Base-by-base conservation (phyloP, 2,888 invertebrate genomes). In the Drosophila barbarae region DNA sequence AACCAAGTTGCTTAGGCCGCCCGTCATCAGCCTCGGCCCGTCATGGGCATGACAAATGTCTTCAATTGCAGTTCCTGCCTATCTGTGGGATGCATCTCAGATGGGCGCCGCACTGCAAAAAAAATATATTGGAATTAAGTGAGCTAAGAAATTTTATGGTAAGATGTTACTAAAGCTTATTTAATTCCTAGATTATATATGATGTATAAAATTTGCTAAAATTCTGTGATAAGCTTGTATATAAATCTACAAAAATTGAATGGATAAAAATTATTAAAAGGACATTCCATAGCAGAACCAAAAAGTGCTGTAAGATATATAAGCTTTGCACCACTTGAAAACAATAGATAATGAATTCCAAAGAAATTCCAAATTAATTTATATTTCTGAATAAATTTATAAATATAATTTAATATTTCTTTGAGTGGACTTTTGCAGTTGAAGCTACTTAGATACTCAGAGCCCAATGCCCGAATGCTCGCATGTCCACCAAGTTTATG, bases 51-150 rank as follows among this genome's bases (percentile, higher is more conserved):
- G 84, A 81, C 79, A 84, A 81, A 81, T 81, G 82, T 81, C 76
- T 71, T 74, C 82, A 81, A 84, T 81, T 81, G 84, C 72, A 81
- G 77, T 84, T 81, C 74, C 79, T 81, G 81, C 70, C 65, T 83
- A 80, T 79, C 78, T 75, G 69, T 60, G 73, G 58, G 66, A 60
- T 75, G 78, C 61, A 79, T 79, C 82, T 75, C 44, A 30, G 50
- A 61, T 15, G 63, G 44, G 36, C 39, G 54, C 26, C 26, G 49
- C 39, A 66, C 47, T 13, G 32, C 0, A 1, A 13, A 8, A 44
- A 39, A 12, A 2, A n/a, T n/a, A 28, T 44, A 0, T 15, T 15
- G 10, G 5, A 9, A n/a, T 8, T 26, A 2, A 10, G 3, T 7
- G 1, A 18, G 7, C 28, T 12, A 13, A 7, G 1, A 3, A 39